Evolutionary conservation across 2,797 vertebrate genomes (phyloP), one percentile per base, ranked within the genome.

Genomic region (Pogoniulus pusillus): DNA sequence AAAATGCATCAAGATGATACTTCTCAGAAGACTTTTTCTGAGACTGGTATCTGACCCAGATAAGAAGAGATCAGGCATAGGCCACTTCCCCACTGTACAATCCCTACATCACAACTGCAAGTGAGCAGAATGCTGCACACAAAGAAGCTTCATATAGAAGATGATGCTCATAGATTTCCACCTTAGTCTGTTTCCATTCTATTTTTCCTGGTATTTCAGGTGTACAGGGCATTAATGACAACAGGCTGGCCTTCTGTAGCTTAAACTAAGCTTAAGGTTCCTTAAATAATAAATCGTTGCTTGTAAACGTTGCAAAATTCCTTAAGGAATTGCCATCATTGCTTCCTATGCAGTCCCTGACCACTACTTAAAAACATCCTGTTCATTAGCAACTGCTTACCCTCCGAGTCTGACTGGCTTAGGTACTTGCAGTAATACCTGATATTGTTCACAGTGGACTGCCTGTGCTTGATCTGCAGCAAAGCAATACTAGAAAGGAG

Each of bases 181-280:
- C 12, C 4, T 65, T 24, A 39, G 0, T 32, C 41, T 62, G 19
- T 6, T 12, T 41, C 30, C 29, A 18, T 62, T 58, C 32, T 57
- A 24, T 27, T 70, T 30, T 83, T 37, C 10, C 8, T 54, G 70
- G 23, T 49, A 16, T 23, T 51, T 20, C 64, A 16, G 5, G 15
- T 51, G 23, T 20, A 19, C 7, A 34, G 0, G 0, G 12, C n/a
- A 53, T 32, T 39, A 24, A 51, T 20, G 22, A 59, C 19, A 45
- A 55, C 35, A 41, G 41, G 8, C n/a, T 65, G 19, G 10, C 4
- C 6, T 73, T 69, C 45, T 32, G 10, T 14, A 51, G 53, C n/a
- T n/a, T n/a, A n/a, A n/a, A n/a, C n/a, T n/a, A 60, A 82, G 5
- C 0, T 0, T n/a, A 43, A 55, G 7, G 8, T 18, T 51, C 29